A percentile compares a stretch with the other conserved stretches of the same genome.
Evolutionary conservation across 1,140 invertebrate species (phyloP).

Genomic region (Maniola jurtina): DNA sequence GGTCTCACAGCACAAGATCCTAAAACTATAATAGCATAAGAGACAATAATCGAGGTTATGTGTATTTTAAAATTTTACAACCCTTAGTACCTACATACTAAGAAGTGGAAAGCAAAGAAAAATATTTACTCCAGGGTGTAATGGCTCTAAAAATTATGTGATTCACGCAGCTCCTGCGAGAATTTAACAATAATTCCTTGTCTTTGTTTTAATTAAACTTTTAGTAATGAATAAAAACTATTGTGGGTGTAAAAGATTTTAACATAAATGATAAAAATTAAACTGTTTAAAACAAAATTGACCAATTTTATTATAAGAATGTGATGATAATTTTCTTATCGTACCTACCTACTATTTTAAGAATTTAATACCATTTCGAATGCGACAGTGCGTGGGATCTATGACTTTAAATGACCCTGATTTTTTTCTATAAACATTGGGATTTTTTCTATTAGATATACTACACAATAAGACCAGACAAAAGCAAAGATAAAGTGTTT

Average conservation of each 20-base stretch:
- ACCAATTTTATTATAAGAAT: too few relatives aligned
- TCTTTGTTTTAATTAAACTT: slow-evolving; percentile 7
- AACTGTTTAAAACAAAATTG: background rate
- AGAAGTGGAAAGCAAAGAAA: slow-evolving; percentile 52
- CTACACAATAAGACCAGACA: background rate
- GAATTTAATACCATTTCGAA: too few relatives aligned
- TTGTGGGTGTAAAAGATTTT: background rate
- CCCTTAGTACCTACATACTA: too few relatives aligned
- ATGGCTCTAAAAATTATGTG: slow-evolving; percentile 52
- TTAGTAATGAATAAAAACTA: slow-evolving; percentile 3
- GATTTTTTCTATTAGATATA: background rate
- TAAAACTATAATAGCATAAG: too few relatives aligned
- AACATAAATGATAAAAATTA: background rate
- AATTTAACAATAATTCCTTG: background rate
- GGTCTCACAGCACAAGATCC: too few relatives aligned
- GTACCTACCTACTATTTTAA: too few relatives aligned
- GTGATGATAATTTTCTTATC: too few relatives aligned
- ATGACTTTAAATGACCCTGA: too few relatives aligned
- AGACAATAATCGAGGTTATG: too few relatives aligned
- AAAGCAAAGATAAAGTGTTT: slow-evolving; percentile 59
- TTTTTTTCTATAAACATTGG: background rate
- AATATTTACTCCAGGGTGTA: slow-evolving; percentile 49
- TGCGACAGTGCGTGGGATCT: too few relatives aligned
- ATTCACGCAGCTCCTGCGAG: slow-evolving; percentile 27
- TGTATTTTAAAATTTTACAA: slow-evolving; percentile 22